Evolutionary conservation across 92 coral and sea anemone genomes (phyloP).

Genomic region (Plumapathes pennacea): DNA sequence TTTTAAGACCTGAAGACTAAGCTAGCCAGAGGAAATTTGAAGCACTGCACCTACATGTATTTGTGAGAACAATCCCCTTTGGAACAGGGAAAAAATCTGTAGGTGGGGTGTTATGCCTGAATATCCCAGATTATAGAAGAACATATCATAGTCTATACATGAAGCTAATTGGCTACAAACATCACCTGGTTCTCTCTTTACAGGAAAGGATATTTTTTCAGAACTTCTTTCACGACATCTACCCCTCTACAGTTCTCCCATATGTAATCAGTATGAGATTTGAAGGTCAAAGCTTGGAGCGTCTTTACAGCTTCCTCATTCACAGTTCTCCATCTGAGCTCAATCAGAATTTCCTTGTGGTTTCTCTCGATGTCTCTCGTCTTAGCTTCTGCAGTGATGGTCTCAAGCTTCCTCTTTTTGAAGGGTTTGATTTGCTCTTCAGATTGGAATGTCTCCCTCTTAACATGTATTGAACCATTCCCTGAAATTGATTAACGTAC

Average conservation of each 20-base stretch:
- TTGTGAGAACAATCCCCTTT: no score
- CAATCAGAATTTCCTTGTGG: slow-evolving; percentile 4
- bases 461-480: slow-evolving; percentile 5
- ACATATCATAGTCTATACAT: no score
- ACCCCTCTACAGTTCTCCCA: slow-evolving; percentile 2
- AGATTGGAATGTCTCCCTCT: slow-evolving; percentile 10
- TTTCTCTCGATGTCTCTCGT: slow-evolving; percentile 4
- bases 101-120: no score
- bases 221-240: slow-evolving; percentile 7
- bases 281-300: slow-evolving; percentile 2
- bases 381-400: neutral
- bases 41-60: no score
- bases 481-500: slow-evolving; percentile 25
- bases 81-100: no score
- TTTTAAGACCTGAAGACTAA: no score
- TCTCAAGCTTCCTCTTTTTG: slow-evolving; percentile 8
- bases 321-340: slow-evolving; percentile 6
- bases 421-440: slow-evolving; percentile 12
- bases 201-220: slow-evolving; percentile 13
- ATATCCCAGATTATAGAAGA: no score
- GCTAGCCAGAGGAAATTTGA: no score
- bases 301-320: slow-evolving; percentile 4
- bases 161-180: no score
- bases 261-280: slow-evolving; percentile 1
- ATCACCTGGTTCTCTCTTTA: slow-evolving; percentile 3